Evolutionary conservation across 2,797 vertebrate species (phyloP), one percentile per base, ranked within the genome.

Genomic region (Xiphophorus birchmanni): DNA sequence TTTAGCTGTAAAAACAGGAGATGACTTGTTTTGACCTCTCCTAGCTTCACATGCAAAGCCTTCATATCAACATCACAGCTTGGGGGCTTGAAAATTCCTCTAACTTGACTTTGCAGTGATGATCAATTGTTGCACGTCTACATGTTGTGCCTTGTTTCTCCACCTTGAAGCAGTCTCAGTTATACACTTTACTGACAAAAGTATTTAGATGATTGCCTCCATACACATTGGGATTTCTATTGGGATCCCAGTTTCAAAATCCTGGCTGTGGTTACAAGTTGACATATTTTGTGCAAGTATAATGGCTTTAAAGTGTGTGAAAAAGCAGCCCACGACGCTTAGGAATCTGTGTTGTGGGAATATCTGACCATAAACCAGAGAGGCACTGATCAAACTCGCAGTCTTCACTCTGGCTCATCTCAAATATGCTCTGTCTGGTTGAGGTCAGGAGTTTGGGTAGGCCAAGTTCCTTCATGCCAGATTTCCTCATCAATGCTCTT

Each of bases 21-120:
- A 60, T 58, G 29, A 45, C 74, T 18, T 60, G 74, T 76, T 58
- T 76, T 44, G 37, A 60, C 54, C 50, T 60, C 26, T 60, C 44
- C 40, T 32, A 29, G 40, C 40, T 58, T 45, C 40, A 76, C 26
- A 42, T 58, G 52, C 35, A 54, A 15, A n/a, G 45, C 23, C 17
- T 75, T 75, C 13, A 54, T 45, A 76, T 76, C 74, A 44, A 44
- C 23, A 58, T 23, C 37, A 37, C 15, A 32, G 40, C 74, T 45
- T 40, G 54, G 44, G 54, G 54, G 54, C n/a, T 45, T 60, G 8
- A 60, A 44, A 56, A 76, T 60, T 29, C 74, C 29, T 75, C 74
- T 45, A 29, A 17, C 56, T 42, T 44, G 26, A 29, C n/a, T 60
- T 42, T 52, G 40, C n/a, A 32, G 54, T 45, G 40, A 58, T 17